Conservation (phyloP, 2,888 invertebrate genomes). For the Pseudanteris insignis region DNA sequence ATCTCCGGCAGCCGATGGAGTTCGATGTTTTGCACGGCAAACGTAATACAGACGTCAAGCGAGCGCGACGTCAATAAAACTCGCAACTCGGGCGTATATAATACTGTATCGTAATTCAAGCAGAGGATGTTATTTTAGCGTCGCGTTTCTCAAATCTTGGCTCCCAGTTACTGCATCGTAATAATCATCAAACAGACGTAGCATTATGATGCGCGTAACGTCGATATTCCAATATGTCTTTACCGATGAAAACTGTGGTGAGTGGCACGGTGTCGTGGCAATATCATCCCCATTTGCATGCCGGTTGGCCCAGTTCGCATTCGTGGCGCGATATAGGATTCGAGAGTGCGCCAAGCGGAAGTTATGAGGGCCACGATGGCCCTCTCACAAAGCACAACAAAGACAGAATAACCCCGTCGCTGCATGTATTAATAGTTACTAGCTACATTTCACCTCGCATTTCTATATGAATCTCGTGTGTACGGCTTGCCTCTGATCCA, state of each 20-base stretch:
- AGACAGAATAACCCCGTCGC: conserved; percentile 9
- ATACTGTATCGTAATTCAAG: conserved; percentile 8
- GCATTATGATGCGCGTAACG: conserved; percentile 10
- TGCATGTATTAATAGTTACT: conserved; percentile 17
- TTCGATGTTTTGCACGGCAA: no score
- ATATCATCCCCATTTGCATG: conserved; percentile 20
- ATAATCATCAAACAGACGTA: conserved; percentile 13
- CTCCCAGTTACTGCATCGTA: conserved; percentile 2
- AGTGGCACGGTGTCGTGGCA: conserved; percentile 27
- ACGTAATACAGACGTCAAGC: not conserved
- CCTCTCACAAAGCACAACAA: conserved; percentile 29
- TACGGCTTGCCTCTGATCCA: not conserved
- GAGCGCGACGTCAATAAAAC: not conserved
- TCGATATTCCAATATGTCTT: conserved; percentile 37
- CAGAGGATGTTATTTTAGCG: conserved; percentile 5
- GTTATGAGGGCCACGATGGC: conserved; percentile 54
- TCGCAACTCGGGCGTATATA: not conserved
- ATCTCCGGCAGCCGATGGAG: no score
- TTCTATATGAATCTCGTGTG: not conserved
- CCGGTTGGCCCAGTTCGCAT: conserved; percentile 8
- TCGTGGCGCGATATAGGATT: conserved; percentile 15
- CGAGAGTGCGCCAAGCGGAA: conserved; percentile 48
- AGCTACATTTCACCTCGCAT: not conserved
- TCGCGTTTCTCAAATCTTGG: conserved; percentile 1
- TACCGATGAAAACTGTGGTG: conserved; percentile 8